Evolutionary conservation across 30 jellyfish, hydroid and myxozoan species (phyloP).

Genomic region (Hydra vulgaris): DNA sequence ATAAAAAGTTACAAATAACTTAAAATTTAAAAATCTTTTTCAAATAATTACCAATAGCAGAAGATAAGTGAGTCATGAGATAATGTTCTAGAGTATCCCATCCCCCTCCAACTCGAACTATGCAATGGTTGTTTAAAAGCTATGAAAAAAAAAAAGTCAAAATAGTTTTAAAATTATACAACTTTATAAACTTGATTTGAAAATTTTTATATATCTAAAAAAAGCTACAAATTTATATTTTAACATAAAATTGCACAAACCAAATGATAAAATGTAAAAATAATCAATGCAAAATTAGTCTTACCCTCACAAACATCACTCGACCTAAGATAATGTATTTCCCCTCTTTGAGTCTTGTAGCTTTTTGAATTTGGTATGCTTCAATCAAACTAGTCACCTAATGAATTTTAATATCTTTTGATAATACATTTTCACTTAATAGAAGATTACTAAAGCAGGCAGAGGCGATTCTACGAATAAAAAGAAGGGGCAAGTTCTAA

Average conservation of each 20-base stretch:
- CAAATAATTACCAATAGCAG: constrained; percentile 35
- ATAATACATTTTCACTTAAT: too few species aligned
- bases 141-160: neutral
- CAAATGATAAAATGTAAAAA: too few species aligned
- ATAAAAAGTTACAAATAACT: too few species aligned
- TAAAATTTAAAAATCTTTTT: too few species aligned
- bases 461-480: too few species aligned
- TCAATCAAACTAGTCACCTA: constrained; percentile 57
- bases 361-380: constrained; percentile 57
- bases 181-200: neutral
- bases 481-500: too few species aligned
- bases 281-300: too few species aligned
- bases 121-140: constrained; percentile 88
- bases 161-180: neutral
- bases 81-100: constrained; percentile 97
- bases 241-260: too few species aligned
- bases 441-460: too few species aligned
- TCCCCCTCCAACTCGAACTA: constrained; percentile 97
- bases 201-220: neutral
- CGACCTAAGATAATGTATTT: constrained; percentile 80
- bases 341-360: constrained; percentile 72
- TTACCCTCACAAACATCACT: constrained; percentile 84
- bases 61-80: constrained; percentile 68
- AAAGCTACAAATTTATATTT: too few species aligned
- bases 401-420: neutral